Evolutionary conservation across 2,113 vertebrate genomes (phyloP).

Genomic region (Canis aureus): DNA sequence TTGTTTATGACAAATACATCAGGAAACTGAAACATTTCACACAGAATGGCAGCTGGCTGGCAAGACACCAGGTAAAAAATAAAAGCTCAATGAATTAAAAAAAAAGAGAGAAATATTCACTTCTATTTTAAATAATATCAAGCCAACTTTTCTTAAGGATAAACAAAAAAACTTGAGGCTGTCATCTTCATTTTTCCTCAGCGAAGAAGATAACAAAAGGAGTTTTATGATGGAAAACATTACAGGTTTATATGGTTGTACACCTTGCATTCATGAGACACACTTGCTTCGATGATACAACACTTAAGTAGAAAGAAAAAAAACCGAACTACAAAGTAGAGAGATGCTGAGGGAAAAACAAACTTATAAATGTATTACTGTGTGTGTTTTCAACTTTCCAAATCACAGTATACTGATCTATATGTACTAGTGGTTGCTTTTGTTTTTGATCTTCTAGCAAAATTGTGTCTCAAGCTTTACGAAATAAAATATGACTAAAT

Average conservation of each 20-base stretch:
- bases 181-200: neutral
- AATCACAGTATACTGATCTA: neutral
- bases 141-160: constrained; percentile 18
- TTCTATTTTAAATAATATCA: constrained; percentile 44
- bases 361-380: neutral
- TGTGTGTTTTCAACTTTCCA: neutral
- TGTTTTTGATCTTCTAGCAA: constrained; percentile 50
- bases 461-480: constrained; percentile 55
- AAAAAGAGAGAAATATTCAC: neutral
- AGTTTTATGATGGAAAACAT: neutral
- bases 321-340: neutral
- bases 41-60: neutral
- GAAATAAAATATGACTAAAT: constrained; percentile 64
- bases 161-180: neutral
- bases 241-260: neutral
- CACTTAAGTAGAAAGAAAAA: neutral
- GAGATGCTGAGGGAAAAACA: constrained; percentile 57
- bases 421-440: neutral
- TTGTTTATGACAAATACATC: constrained; percentile 40
- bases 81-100: constrained; percentile 7
- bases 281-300: neutral
- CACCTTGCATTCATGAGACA: neutral
- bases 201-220: neutral
- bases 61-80: neutral
- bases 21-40: neutral